Base-by-base conservation (phyloP, 2,888 invertebrate species). In the Dascillus cervinus region DNA sequence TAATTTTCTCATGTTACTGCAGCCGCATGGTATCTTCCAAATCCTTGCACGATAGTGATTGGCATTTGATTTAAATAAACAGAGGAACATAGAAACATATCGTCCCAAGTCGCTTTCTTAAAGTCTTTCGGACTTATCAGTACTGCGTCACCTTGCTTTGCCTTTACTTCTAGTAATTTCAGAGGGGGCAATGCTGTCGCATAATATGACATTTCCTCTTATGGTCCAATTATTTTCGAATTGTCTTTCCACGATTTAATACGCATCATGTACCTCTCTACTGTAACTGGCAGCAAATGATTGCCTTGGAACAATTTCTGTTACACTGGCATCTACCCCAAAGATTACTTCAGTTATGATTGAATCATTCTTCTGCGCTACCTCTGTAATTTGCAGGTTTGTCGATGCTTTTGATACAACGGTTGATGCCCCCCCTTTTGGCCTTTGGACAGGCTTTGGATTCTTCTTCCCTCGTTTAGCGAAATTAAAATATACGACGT, bases 191-290 rank as follows among this genome's bases (percentile, higher is more conserved):
- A 11, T 1, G 46, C 38, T 1, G 52, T 53, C 1, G 43, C 31
- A 28, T 55, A 53, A 26, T 54, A 53, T 1, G 40, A 17, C n/a
- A 50, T 8, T 30, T 55, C 53, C 29, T 50, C 49, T 11, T 33
- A 14, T 2, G 17, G 26, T 5, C 52, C 1, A 1, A 42, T n/a
- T 26, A n/a, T 50, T 17, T n/a, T 55, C 51, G 1, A 53, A 28
- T 26, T 53, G 51, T 12, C 30, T 40, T 19, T 48, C 47, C 23
- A 50, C 49, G 2, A 40, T 22, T 13, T 32, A 8, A 22, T 49
- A 43, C 10, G 26, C 34, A 2, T 47, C 32, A 31, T 52, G 43
- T 9, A 43, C 37, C 1, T 50, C 2, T 30, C 37, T 42, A 1
- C 33, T 32, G 30, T 38, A 47, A 15, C 32, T 46, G 4, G 44